A percentile compares a stretch with the other conserved stretches of the same genome.
Conservation (phyloP, 2,113 vertebrate species). For the Mobula birostris region DNA sequence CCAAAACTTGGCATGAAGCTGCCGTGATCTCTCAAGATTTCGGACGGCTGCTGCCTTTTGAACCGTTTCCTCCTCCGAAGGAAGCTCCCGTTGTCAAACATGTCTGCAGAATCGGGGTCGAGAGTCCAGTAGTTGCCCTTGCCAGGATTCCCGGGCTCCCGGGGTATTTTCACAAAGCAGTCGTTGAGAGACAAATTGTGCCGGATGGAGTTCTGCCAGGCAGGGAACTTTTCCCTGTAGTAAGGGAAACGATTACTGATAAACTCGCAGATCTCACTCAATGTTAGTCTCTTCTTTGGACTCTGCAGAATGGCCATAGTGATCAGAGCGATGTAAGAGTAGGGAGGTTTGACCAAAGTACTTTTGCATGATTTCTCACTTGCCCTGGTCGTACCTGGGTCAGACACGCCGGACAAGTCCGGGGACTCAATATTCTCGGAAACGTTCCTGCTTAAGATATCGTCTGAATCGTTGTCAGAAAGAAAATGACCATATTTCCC, state of each 20-base stretch:
- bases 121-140: slow-evolving; percentile 95
- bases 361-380: slow-evolving; percentile 70
- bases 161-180: slow-evolving; percentile 88
- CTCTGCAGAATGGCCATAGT: slow-evolving; percentile 96
- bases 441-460: slow-evolving; percentile 61
- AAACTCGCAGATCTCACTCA: slow-evolving; percentile 95
- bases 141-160: slow-evolving; percentile 79
- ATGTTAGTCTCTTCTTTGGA: slow-evolving; percentile 85
- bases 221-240: slow-evolving; percentile 88
- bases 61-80: slow-evolving; percentile 85
- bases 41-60: slow-evolving; percentile 79
- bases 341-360: slow-evolving; percentile 75
- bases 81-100: slow-evolving; percentile 92
- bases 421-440: slow-evolving; percentile 55
- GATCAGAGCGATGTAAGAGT: slow-evolving; percentile 92
- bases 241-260: slow-evolving; percentile 92
- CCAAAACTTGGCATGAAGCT: slow-evolving; percentile 87
- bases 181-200: slow-evolving; percentile 89
- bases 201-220: slow-evolving; percentile 89
- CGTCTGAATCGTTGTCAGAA: slow-evolving; percentile 68
- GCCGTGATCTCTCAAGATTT: slow-evolving; percentile 78
- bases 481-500: slow-evolving; percentile 62
- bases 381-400: slow-evolving; percentile 55
- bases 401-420: slow-evolving; percentile 56
- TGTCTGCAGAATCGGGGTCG: slow-evolving; percentile 87